A percentile compares a stretch with the other conserved stretches of the same genome.
These are phyloP conservation scores for Chymomyza fuscimana DNA, from an alignment of 2,888 invertebrate species.

Conservation along the genomic window DNA sequence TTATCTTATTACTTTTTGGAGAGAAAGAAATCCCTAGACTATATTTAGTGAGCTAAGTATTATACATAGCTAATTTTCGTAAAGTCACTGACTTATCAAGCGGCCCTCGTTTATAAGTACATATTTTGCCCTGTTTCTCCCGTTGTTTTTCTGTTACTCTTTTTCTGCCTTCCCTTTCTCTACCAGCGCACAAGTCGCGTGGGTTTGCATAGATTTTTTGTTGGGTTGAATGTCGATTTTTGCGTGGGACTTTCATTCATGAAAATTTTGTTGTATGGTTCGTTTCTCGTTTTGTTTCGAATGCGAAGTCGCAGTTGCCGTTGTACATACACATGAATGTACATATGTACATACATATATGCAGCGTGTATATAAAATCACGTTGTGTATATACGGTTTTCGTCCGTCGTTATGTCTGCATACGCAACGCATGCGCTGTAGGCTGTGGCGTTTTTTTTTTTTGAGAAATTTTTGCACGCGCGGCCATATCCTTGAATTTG, in stretches of 20 bases:
- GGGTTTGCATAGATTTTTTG: slow-evolving; percentile 12
- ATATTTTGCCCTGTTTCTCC: neutral
- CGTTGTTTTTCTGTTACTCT: neutral
- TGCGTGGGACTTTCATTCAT: slow-evolving; percentile 79
- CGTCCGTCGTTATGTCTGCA: slow-evolving; percentile 13
- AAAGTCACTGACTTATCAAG: too few species aligned
- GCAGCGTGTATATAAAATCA: slow-evolving; percentile 37
- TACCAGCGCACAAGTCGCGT: neutral
- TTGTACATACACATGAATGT: neutral
- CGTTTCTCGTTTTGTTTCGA: slow-evolving; percentile 6
- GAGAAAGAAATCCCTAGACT: too few species aligned
- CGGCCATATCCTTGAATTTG: slow-evolving; percentile 68
- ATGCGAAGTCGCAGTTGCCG: slow-evolving; percentile 42
- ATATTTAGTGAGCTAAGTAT: too few species aligned
- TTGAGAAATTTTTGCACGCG: slow-evolving; percentile 74
- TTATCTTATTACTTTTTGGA: too few species aligned
- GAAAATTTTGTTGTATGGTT: slow-evolving; percentile 61
- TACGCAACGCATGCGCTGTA: slow-evolving; percentile 9
- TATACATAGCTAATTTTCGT: too few species aligned
- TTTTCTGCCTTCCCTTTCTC: neutral
- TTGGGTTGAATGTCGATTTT: slow-evolving; percentile 20
- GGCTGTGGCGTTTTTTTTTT: slow-evolving; percentile 32
- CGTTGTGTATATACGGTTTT: slow-evolving; percentile 31
- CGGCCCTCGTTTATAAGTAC: neutral
- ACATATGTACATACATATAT: neutral